Evolutionary conservation across 2,797 vertebrate species (phyloP).

Genomic region (Spatula versicolor): DNA sequence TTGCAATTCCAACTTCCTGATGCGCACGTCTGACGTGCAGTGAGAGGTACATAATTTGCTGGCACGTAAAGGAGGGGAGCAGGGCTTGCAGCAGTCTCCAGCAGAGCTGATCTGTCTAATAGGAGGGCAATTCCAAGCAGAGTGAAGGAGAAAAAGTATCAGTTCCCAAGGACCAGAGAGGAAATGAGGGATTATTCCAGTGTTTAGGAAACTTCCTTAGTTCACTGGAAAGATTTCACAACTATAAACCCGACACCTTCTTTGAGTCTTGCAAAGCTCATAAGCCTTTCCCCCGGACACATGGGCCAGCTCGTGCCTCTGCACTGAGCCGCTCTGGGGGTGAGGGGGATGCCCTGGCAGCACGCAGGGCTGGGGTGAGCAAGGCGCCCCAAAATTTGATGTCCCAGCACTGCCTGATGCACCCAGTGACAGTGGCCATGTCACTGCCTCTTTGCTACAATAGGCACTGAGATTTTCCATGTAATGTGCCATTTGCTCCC

Average conservation of each 20-base stretch:
- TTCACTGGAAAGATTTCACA: conserved; percentile 11
- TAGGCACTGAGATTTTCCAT: background rate
- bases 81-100: background rate
- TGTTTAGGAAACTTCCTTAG: background rate
- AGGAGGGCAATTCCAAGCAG: background rate
- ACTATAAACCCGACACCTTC: background rate
- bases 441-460: background rate
- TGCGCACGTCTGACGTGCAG: accelerated
- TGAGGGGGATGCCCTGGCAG: background rate
- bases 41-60: background rate
- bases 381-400: background rate
- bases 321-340: background rate
- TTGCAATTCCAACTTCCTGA: background rate
- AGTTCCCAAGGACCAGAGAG: background rate
- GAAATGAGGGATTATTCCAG: background rate
- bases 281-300: background rate
- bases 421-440: accelerated
- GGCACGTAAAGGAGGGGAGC: background rate
- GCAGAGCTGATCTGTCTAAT: background rate
- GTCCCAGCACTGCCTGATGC: background rate
- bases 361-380: accelerated
- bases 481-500: accelerated
- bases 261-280: background rate
- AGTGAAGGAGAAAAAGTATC: background rate
- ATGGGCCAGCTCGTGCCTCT: background rate